Conservation (phyloP, 2,797 vertebrate genomes). For the Hypotaenidia okinawae region DNA sequence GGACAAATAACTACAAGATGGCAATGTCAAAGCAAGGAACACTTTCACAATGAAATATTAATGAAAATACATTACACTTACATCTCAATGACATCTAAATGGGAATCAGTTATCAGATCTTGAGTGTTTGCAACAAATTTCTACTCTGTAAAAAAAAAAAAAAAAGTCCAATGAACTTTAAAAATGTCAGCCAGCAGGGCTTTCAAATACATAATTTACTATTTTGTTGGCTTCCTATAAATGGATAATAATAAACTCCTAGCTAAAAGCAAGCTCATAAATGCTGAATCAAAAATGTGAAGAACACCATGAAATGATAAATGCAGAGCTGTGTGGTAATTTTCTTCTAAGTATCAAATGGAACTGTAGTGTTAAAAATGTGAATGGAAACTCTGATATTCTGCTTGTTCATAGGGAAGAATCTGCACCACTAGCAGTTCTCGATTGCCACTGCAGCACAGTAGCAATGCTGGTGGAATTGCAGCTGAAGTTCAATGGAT, state of each 20-base stretch:
- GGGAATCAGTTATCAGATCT: slow-evolving; percentile 70
- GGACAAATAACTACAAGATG: slow-evolving; percentile 69
- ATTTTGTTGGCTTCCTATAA: slow-evolving; percentile 75
- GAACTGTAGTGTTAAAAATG: slow-evolving; percentile 27
- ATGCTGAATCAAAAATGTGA: slow-evolving; percentile 66
- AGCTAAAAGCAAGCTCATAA: slow-evolving; percentile 71
- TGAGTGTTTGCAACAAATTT: slow-evolving; percentile 67
- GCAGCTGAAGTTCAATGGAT: not conserved
- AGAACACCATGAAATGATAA: slow-evolving; percentile 69
- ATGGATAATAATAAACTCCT: slow-evolving; percentile 75
- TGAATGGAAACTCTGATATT: slow-evolving; percentile 43
- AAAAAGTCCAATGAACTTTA: slow-evolving; percentile 75
- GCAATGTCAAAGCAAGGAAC: slow-evolving; percentile 66
- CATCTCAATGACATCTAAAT: slow-evolving; percentile 71
- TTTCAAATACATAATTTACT: slow-evolving; percentile 81
- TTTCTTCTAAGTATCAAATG: slow-evolving; percentile 47
- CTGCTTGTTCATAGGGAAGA: not conserved
- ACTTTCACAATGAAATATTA: slow-evolving; percentile 74
- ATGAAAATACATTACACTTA: slow-evolving; percentile 68
- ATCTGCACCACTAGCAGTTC: not conserved
- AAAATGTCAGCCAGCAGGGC: slow-evolving; percentile 77
- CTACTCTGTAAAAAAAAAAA: slow-evolving; percentile 5
- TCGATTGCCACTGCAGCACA: not conserved
- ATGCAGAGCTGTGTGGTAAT: slow-evolving; percentile 58
- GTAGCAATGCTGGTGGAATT: not conserved